phyloP scores from a whole-genome alignment of 2,113 vertebrate species.

The Ondatra zibethicus region DNA sequence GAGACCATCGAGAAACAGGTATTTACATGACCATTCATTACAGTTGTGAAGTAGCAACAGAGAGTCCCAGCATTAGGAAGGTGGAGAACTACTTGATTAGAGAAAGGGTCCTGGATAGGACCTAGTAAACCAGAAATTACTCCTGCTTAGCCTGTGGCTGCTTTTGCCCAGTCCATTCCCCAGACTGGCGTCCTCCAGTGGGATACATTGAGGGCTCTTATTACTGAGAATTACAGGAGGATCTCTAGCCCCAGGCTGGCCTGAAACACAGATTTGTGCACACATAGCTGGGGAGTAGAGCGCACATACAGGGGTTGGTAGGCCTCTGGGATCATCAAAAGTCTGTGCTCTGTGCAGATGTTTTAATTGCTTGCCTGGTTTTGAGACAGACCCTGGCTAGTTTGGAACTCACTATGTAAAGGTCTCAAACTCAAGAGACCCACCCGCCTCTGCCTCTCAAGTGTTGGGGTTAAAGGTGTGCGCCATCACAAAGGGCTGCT shows the following conservation, averaged over 20 bases:
- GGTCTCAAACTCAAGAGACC: not conserved
- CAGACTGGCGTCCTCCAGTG: too few species aligned
- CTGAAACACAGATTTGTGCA: rapidly evolving
- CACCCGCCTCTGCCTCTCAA: not conserved
- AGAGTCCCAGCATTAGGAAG: not conserved
- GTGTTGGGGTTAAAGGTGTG: not conserved
- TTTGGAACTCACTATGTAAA: not conserved
- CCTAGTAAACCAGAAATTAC: not conserved
- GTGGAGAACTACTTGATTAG: not conserved
- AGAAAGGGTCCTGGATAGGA: not conserved
- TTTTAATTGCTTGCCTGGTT: not conserved
- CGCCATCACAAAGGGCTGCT: not conserved
- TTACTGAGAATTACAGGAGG: too few species aligned
- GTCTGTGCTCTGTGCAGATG: too few species aligned
- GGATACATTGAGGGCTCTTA: too few species aligned
- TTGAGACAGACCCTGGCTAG: not conserved
- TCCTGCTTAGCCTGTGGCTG: not conserved
- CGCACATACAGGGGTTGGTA: not conserved
- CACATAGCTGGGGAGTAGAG: not conserved
- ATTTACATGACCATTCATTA: not conserved
- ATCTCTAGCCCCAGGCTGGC: too few species aligned
- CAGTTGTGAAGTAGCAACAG: not conserved
- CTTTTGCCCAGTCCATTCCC: not conserved
- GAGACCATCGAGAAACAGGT: not conserved
- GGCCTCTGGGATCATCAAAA: not conserved